Base-by-base conservation (phyloP, 2,797 vertebrate species). In the Dryobates pubescens region DNA sequence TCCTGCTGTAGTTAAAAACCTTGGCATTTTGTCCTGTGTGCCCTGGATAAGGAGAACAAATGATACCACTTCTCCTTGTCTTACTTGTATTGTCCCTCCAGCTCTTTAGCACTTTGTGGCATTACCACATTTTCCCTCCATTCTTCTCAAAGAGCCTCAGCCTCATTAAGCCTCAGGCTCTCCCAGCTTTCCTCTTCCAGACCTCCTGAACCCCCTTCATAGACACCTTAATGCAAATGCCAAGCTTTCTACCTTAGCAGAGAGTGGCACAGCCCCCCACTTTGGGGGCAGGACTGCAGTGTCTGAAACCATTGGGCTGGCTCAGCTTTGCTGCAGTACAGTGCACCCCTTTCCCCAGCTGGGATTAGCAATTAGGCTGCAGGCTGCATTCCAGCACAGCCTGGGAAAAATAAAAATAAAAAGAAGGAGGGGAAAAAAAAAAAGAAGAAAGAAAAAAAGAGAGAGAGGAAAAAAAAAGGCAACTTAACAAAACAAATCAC, bases 101-200 rank as follows among this genome's bases (percentile, higher is more conserved):
- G 61, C 49, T 54, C 57, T 89, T 86, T 82, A 73, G 67, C 88
- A 16, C 62, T 85, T 63, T 45, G 45, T n/a, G 64, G 85, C 72
- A 38, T 78, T 93, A 94, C 56, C 81, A 76, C 30, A 70, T 47
- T 94, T 76, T 58, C 85, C 71, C 68, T 77, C 76, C 34, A 16
- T 56, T 93, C 58, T 83, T 81, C 59, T 51, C 16, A 43, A 43
- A 17, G 41, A 43, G 41, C 41, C 41, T 69, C 61, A 72, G 24
- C 15, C 41, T 43, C 41, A 43, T 43, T 43, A 17, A 90, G 87
- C 89, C 69, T 67, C 15, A 0, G 79, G 69, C 45, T 85, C 53
- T 63, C 59, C 61, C 65, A 77, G 34, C 27, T 92, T 69, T 89
- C 68, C 30, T 59, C 43, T 82, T 89, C 79, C 26, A 68, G 86